A percentile compares a stretch with the other conserved stretches of the same genome.
These are phyloP conservation scores for Laticauda laticaudata DNA, from an alignment of 2,113 vertebrate species.

Conservation along the genomic window DNA sequence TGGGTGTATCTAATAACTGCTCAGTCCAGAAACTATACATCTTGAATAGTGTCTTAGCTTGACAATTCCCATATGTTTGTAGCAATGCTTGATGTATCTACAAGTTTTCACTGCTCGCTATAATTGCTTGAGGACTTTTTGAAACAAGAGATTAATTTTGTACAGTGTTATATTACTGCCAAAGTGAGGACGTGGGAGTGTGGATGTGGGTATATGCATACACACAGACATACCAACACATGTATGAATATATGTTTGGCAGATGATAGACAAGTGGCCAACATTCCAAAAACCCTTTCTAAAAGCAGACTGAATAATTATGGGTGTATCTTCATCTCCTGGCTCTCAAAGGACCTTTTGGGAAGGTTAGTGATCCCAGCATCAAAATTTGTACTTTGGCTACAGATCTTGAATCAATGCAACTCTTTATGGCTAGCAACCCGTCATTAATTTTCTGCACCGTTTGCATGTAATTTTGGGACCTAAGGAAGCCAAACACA, in stretches of 20 bases:
- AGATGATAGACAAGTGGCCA: not conserved
- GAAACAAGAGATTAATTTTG: slow-evolving; percentile 19
- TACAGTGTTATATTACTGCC: slow-evolving; percentile 21
- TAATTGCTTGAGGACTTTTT: slow-evolving; percentile 44
- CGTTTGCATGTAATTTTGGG: not conserved
- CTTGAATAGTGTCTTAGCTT: slow-evolving; percentile 58
- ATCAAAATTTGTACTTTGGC: not conserved
- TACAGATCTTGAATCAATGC: not conserved
- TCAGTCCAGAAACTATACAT: slow-evolving; percentile 58
- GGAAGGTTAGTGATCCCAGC: not conserved
- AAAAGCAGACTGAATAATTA: not conserved
- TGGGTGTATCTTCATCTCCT: not conserved
- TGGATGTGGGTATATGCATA: not conserved
- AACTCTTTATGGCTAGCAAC: not conserved
- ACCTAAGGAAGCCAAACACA: not conserved
- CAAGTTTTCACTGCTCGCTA: slow-evolving; percentile 51
- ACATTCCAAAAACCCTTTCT: not conserved
- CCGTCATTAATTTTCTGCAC: not conserved
- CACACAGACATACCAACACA: not conserved
- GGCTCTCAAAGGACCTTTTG: not conserved
- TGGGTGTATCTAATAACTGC: slow-evolving; percentile 46
- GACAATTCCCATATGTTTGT: slow-evolving; percentile 66
- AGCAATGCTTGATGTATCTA: slow-evolving; percentile 61
- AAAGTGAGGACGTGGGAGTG: not conserved
- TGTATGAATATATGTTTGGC: not conserved